These are phyloP conservation scores for Palythoa grandiflora DNA, from an alignment of 92 coral and sea anemone species.

Conservation along the genomic window DNA sequence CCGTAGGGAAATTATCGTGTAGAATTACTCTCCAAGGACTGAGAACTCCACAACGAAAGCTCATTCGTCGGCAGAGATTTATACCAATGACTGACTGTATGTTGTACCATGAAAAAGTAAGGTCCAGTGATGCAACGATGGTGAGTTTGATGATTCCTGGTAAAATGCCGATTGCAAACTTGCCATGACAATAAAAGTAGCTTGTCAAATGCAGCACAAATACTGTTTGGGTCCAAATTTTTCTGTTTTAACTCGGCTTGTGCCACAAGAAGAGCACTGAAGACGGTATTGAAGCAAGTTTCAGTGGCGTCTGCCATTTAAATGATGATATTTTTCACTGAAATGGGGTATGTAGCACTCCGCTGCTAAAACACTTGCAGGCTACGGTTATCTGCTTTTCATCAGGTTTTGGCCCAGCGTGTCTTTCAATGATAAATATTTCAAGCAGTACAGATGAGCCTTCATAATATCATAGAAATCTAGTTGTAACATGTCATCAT, in stretches of 20 bases:
- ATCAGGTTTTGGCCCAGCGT: not conserved
- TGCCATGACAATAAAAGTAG: not conserved
- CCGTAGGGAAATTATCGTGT: constrained; percentile 12
- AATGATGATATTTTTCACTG: not conserved
- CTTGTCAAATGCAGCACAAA: constrained; percentile 19
- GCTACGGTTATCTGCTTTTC: not conserved
- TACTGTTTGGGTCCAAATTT: not conserved
- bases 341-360: not conserved
- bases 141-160: not conserved
- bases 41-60: constrained; percentile 36
- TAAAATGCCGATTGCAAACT: constrained; percentile 1
- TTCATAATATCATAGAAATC: not conserved
- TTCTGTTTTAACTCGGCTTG: not conserved
- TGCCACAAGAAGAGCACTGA: not conserved
- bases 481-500: constrained; percentile 7
- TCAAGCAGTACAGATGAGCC: not conserved
- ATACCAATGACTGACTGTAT: constrained; percentile 26
- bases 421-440: not conserved
- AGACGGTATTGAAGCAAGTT: not conserved
- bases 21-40: constrained; percentile 47
- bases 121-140: constrained; percentile 25
- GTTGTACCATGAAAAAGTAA: constrained; percentile 37
- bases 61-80: constrained; percentile 33
- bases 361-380: constrained; percentile 7
- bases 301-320: not conserved